These are phyloP conservation scores for Tetragonula clypearis DNA, from an alignment of 1,140 invertebrate species.

Conservation along the genomic window DNA sequence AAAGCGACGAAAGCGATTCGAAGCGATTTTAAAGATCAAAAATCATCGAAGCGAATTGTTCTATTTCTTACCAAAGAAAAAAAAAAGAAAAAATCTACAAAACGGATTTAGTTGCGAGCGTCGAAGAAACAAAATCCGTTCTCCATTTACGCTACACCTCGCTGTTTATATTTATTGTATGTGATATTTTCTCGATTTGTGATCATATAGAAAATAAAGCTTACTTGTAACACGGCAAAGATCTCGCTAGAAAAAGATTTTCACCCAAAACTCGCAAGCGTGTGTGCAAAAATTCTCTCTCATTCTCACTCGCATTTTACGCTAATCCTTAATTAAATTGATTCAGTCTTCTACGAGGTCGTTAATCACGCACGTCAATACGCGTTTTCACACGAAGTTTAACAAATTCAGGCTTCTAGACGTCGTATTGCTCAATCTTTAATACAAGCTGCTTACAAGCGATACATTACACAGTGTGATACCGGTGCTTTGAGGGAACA, in stretches of 20 bases:
- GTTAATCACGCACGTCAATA: neutral
- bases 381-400: slow-evolving; percentile 11
- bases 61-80: neutral
- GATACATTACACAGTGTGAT: neutral
- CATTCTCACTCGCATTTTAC: neutral
- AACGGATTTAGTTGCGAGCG: neutral
- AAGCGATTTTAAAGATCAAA: neutral
- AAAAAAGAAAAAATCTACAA: neutral
- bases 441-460: slow-evolving; percentile 25
- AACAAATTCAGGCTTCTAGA: slow-evolving; percentile 1
- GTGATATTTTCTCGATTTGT: slow-evolving; percentile 5
- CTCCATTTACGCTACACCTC: slow-evolving; percentile 10
- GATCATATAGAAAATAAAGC: slow-evolving; percentile 19
- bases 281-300: neutral
- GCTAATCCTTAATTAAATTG: neutral
- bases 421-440: slow-evolving; percentile 7
- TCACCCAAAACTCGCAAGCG: neutral
- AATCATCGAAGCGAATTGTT: neutral
- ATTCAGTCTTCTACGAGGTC: slow-evolving; percentile 14
- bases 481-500: neutral
- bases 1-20: neutral
- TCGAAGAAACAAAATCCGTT: neutral
- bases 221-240: neutral
- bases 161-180: slow-evolving; percentile 11
- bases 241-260: neutral